Base-by-base conservation (phyloP, 2,797 vertebrate species). In the Chloroceryle inda region DNA sequence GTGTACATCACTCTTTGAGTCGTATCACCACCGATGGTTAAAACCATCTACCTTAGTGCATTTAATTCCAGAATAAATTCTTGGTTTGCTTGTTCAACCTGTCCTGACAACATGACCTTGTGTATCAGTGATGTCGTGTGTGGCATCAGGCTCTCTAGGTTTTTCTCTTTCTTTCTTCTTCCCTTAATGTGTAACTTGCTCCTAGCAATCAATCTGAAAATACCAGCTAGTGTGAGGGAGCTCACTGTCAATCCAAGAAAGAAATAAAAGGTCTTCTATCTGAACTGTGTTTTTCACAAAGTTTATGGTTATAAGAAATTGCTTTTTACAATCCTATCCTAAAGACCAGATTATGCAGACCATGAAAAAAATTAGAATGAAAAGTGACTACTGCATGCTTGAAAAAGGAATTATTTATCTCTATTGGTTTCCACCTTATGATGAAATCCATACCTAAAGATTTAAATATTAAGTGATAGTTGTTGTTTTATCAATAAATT, bases 391-490 rank as follows among this genome's bases (percentile, higher is more conserved):
- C 11, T 31, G 10, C 23, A 24, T 50, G 17, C 22, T 64, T 73
- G 45, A 47, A 61, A 84, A 75, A 52, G 10, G 6, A 85, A 16
- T 35, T 71, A 64, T 49, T 59, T 92, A 14, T 55, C 24, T 61
- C 16, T 52, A 58, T 22, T 81, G 7, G 9, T 72, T 93, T 76
- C 59, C 5, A 84, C 49, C 33, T 59, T 31, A 61, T 21, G 35
- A 40, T 56, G 50, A 80, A 87, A 92, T 81, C 74, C 6, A 64
- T 64, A 64, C 26, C 61, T 81, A 77, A 9, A 37, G 38, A 71
- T 96, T 85, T 89, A 94, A 96, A 84, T 75, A 92, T 38, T 55
- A 81, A 66, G 58, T 62, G 47, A 56, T 72, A 73, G 19, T 55
- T 50, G 18, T 37, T 87, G 52, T 71, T 87, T 62, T 71, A 85